Conservation (phyloP, 1,140 invertebrate species). For the Sinella curviseta region DNA sequence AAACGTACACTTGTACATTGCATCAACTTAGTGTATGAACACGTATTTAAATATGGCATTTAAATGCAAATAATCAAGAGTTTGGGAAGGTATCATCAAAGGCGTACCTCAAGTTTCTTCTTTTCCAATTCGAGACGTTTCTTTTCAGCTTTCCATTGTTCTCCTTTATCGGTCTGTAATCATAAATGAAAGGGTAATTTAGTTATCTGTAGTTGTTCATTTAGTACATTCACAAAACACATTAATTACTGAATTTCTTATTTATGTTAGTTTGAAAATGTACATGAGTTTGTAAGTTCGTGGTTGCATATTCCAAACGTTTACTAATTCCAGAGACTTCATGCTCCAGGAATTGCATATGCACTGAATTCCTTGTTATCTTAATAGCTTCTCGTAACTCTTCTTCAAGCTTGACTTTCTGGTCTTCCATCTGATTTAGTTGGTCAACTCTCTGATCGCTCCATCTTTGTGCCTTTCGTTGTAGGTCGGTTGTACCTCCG, state of each 20-base stretch:
- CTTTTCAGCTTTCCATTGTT: too few species aligned
- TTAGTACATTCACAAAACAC: too few species aligned
- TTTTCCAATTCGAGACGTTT: slow-evolving; percentile 59
- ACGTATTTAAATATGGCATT: neutral
- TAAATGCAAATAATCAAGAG: neutral
- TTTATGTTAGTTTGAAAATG: neutral
- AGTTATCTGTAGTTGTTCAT: too few species aligned
- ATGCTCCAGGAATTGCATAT: slow-evolving; percentile 93
- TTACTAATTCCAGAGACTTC: slow-evolving; percentile 96
- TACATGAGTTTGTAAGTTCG: slow-evolving; percentile 47
- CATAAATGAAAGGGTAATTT: too few species aligned
- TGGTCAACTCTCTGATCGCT: slow-evolving; percentile 93
- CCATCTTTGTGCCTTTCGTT: slow-evolving; percentile 95
- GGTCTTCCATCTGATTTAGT: neutral
- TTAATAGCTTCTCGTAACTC: slow-evolving; percentile 89
- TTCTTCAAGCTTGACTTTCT: slow-evolving; percentile 65
- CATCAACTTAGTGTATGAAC: neutral
- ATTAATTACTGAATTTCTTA: too few species aligned
- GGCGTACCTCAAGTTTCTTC: slow-evolving; percentile 61
- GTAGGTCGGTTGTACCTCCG: slow-evolving; percentile 92
- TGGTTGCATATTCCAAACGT: slow-evolving; percentile 88
- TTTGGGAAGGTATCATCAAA: neutral
- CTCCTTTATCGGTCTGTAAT: slow-evolving; percentile 66
- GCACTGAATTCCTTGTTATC: slow-evolving; percentile 94
- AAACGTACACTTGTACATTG: neutral